phyloP scores from a whole-genome alignment of 1,140 invertebrate genomes.

The Rhysida immarginata region DNA sequence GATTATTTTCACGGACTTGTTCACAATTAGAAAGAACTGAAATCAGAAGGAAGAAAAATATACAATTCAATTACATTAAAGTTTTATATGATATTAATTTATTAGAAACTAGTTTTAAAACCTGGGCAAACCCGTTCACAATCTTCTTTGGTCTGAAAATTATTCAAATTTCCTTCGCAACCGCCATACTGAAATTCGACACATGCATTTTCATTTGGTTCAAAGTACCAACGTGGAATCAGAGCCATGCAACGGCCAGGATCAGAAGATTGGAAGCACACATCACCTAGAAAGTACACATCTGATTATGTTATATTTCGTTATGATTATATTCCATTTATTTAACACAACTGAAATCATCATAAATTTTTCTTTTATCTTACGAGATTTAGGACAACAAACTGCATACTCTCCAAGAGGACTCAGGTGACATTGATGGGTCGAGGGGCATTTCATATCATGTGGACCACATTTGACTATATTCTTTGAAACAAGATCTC shows the following conservation, averaged over 20 bases:
- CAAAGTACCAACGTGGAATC: constrained; percentile 51
- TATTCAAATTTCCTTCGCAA: constrained; percentile 70
- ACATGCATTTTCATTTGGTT: constrained; percentile 55
- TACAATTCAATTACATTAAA: no score
- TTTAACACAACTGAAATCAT: neutral
- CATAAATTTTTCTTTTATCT: no score
- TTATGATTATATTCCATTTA: neutral
- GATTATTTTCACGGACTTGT: no score
- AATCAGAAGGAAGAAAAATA: no score
- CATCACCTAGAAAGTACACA: constrained; percentile 51
- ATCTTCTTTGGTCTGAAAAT: constrained; percentile 64
- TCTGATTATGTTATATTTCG: no score
- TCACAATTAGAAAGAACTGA: no score
- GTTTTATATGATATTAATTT: no score
- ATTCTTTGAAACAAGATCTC: constrained; percentile 28
- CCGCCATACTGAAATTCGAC: constrained; percentile 51
- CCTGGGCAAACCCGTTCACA: constrained; percentile 66
- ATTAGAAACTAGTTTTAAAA: no score
- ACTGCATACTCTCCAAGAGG: constrained; percentile 60
- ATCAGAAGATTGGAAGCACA: constrained; percentile 60
- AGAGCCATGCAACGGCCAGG: constrained; percentile 34
- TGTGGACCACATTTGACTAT: constrained; percentile 51
- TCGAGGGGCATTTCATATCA: constrained; percentile 55
- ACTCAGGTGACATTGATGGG: constrained; percentile 65
- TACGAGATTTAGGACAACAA: constrained; percentile 66